Evolutionary conservation across 2,113 vertebrate species (phyloP).

Genomic region (Epinephelus moara): DNA sequence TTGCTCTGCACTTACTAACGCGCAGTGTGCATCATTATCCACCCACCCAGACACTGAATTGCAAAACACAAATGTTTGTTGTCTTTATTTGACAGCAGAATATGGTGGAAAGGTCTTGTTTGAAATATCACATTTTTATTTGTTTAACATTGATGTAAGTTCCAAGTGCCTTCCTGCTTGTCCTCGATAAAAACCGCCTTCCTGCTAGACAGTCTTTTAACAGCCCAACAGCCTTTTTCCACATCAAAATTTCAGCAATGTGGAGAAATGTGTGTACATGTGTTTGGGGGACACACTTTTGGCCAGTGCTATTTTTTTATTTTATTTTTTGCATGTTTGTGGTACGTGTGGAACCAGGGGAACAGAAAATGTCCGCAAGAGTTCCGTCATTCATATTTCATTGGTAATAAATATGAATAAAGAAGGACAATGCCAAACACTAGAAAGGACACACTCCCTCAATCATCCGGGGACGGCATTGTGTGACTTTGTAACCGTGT

Average conservation of each 20-base stretch:
- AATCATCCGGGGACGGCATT: slow-evolving; percentile 21
- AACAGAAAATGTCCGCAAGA: slow-evolving; percentile 27
- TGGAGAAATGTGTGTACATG: slow-evolving; percentile 36
- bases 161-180: slow-evolving; percentile 31
- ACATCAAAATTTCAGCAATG: slow-evolving; percentile 73
- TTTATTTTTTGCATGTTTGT: background rate
- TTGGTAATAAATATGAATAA: slow-evolving; percentile 67
- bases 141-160: slow-evolving; percentile 45
- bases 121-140: slow-evolving; percentile 51
- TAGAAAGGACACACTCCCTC: slow-evolving; percentile 33
- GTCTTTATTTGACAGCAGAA: slow-evolving; percentile 24
- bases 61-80: slow-evolving; percentile 47
- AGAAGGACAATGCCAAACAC: slow-evolving; percentile 57
- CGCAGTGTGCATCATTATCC: slow-evolving; percentile 47
- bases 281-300: slow-evolving; percentile 45
- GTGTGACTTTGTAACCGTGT: slow-evolving; percentile 13
- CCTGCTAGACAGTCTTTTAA: slow-evolving; percentile 50
- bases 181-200: slow-evolving; percentile 45
- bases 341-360: slow-evolving; percentile 25
- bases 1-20: slow-evolving; percentile 31
- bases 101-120: slow-evolving; percentile 43
- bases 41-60: slow-evolving; percentile 50
- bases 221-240: slow-evolving; percentile 54
- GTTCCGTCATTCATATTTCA: slow-evolving; percentile 73
- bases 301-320: slow-evolving; percentile 19